A percentile compares a stretch with the other conserved stretches of the same genome.
Evolutionary conservation across 2,888 invertebrate genomes (phyloP).

Genomic region (Lycia hirtaria): DNA sequence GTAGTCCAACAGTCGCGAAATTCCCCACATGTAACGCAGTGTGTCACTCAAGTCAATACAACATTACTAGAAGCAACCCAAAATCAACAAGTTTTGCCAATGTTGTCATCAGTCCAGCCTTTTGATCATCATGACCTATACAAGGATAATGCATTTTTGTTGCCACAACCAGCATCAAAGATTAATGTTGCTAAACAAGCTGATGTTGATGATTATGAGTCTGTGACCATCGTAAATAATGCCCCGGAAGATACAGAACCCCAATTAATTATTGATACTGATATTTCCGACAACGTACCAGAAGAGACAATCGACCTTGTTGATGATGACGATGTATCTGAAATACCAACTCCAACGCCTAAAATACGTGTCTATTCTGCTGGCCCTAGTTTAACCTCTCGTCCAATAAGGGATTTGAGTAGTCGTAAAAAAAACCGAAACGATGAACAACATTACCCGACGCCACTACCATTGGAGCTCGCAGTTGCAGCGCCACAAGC

Average conservation of each 20-base stretch:
- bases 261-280: not conserved
- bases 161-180: not conserved
- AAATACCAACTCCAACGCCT: conserved; percentile 16
- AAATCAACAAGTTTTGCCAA: not conserved
- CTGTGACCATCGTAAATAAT: not conserved
- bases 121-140: not conserved
- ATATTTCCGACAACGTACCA: not conserved
- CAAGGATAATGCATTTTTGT: not conserved
- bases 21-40: not conserved
- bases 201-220: conserved; percentile 16
- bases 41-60: too few relatives aligned
- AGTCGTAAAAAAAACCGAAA: too few relatives aligned
- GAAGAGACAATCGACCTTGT: conserved; percentile 12
- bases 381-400: too few relatives aligned
- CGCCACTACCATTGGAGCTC: too few relatives aligned
- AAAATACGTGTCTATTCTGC: conserved; percentile 27
- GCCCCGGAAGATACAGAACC: not conserved
- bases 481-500: too few relatives aligned
- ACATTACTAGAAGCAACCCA: too few relatives aligned
- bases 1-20: conserved; percentile 21
- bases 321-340: conserved; percentile 4
- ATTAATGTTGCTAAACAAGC: conserved; percentile 12
- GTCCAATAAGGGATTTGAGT: not conserved
- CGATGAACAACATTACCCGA: too few relatives aligned
- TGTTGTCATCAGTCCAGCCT: not conserved